Evolutionary conservation across 2,113 vertebrate species (phyloP), one percentile per base, ranked within the genome.

Genomic region (Muscicapa adusta): DNA sequence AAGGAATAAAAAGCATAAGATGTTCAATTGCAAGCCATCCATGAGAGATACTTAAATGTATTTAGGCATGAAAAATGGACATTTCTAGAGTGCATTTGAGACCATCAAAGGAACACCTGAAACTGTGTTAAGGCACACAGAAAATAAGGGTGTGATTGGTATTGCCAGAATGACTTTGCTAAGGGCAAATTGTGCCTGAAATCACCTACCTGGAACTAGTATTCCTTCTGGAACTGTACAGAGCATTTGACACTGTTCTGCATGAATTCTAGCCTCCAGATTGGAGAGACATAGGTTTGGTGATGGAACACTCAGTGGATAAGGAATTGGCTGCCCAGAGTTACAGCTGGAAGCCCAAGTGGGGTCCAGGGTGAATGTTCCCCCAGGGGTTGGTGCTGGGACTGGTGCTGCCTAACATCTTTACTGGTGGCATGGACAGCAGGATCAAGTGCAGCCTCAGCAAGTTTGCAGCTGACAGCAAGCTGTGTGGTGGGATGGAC

Each of bases 371-470:
- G 12, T 0, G 0, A 38, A 38, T 28, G 23, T 3, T 63, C 66
- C 26, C 33, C 42, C 18, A 47, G 14, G 15, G 28, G 9, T 10
- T 33, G 18, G 4, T 38, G 2, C 2, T 60, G 33, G 18, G 12
- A 14, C n/a, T 28, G n/a, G 14, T 3, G 3, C 47, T 70, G 47
- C 34, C 45, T 22, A 38, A 38, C 8, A 13, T 45, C 14, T 45
- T 53, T 47, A 28, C 12, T 38, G 40, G 12, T 0, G 4, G 8
- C 45, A 13, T 38, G 28, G 38, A 23, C 38, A 61, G 0, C 4
- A 7, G 18, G n/a, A 54, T 62, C 13, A 8, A 25, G 47, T 11
- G n/a, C 24, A 40, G 15, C 8, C 12, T 77, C n/a, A 70, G 28
- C 40, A 54, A 19, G 10, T 40, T 17, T 38, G 56, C 40, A 40